A percentile compares a stretch with the other conserved stretches of the same genome.
Conservation (phyloP, 2,797 vertebrate species). For the Acrossocheilus wenchowensis region DNA sequence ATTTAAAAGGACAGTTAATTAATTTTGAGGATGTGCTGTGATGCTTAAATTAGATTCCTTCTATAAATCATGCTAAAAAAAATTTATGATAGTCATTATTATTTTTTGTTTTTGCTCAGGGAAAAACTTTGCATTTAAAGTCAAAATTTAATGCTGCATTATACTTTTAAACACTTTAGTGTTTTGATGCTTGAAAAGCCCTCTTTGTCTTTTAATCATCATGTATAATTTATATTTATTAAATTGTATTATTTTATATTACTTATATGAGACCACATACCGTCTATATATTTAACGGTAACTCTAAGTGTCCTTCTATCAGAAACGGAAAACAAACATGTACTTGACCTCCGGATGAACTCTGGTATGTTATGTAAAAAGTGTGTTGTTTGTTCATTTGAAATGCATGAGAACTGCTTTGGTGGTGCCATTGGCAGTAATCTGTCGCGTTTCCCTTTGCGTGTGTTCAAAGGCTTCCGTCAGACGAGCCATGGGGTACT, state of each 20-base stretch:
- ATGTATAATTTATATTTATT: background rate
- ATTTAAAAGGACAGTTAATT: too few species aligned
- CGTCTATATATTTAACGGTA: conserved; percentile 7
- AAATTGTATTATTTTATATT: background rate
- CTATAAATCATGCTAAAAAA: background rate
- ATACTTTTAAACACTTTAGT: background rate
- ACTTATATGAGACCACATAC: background rate
- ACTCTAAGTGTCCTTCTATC: background rate
- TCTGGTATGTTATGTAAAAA: conserved; percentile 54
- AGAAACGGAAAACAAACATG: conserved; percentile 44
- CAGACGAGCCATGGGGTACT: conserved; percentile 63
- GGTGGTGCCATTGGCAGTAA: conserved; percentile 66
- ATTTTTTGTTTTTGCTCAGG: too few species aligned
- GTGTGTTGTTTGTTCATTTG: conserved; percentile 65
- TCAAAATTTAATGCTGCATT: background rate
- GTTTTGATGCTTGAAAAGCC: background rate
- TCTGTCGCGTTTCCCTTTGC: conserved; percentile 60
- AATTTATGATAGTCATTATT: background rate
- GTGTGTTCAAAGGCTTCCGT: conserved; percentile 64
- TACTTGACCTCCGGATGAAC: conserved; percentile 64
- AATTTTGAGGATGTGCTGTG: too few species aligned
- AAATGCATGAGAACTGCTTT: conserved; percentile 60
- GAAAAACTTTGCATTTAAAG: too few species aligned
- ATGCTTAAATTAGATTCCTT: background rate
- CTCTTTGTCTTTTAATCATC: background rate